These are phyloP conservation scores for Odontocolon sp. DNA, from an alignment of 2,888 invertebrate species.

Conservation along the genomic window DNA sequence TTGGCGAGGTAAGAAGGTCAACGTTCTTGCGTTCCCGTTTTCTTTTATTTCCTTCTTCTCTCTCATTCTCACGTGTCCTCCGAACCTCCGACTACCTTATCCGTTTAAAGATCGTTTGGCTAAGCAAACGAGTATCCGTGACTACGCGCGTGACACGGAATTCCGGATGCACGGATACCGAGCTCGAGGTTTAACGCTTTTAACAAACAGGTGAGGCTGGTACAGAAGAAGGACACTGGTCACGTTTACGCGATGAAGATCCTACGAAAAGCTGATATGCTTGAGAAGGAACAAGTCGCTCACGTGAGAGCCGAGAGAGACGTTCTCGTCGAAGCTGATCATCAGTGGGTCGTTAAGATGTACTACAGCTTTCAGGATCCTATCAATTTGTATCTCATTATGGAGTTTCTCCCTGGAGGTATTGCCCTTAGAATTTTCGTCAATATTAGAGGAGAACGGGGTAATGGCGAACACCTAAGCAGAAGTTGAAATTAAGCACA, in stretches of 20 bases:
- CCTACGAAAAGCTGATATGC: slow-evolving; percentile 98
- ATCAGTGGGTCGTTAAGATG: slow-evolving; percentile 99
- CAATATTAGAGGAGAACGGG: too few species aligned
- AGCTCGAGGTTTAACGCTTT: background rate
- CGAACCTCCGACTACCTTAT: slow-evolving; percentile 6
- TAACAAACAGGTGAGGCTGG: slow-evolving; percentile 90
- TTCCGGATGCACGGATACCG: slow-evolving; percentile 8
- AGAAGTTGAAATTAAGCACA: too few species aligned
- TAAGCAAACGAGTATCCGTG: background rate
- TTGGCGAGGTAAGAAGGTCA: slow-evolving; percentile 86
- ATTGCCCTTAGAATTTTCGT: slow-evolving; percentile 42
- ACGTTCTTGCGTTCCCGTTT: slow-evolving; percentile 24
- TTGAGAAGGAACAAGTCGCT: slow-evolving; percentile 99
- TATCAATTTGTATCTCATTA: slow-evolving; percentile 98
- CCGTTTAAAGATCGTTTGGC: slow-evolving; percentile 14
- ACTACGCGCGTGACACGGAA: slow-evolving; percentile 13
- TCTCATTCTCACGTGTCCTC: slow-evolving; percentile 7
- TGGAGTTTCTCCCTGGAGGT: slow-evolving; percentile 99
- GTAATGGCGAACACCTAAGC: too few species aligned
- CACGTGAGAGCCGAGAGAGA: slow-evolving; percentile 99
- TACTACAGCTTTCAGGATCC: slow-evolving; percentile 99
- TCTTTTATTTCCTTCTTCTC: slow-evolving; percentile 18
- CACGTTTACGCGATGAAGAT: slow-evolving; percentile 99
- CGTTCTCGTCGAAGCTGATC: slow-evolving; percentile 99
- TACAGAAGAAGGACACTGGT: slow-evolving; percentile 99